Conservation (phyloP, 1,140 invertebrate genomes). For the Brachionus sp. region DNA sequence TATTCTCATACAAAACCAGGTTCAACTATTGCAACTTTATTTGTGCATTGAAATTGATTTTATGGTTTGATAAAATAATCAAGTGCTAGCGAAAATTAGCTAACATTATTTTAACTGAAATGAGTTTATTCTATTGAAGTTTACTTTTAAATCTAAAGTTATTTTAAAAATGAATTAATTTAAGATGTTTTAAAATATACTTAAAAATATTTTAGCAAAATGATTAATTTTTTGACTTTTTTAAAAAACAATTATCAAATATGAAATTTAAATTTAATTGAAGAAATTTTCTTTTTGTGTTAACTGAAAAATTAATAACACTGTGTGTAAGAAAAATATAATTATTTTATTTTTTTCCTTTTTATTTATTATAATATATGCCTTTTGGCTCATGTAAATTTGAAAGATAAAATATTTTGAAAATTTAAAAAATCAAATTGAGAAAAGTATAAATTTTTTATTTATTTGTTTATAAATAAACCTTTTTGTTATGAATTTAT, state of each 20-base stretch:
- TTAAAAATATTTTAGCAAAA: slow-evolving; percentile 3
- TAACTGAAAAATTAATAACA: background rate
- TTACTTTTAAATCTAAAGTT: background rate
- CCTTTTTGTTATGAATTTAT: background rate
- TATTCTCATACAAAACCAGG: background rate
- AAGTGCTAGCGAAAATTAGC: background rate
- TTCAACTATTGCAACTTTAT: background rate
- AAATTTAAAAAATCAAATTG: background rate
- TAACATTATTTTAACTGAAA: background rate
- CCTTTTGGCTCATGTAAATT: background rate
- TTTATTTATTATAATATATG: background rate
- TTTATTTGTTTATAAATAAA: background rate
- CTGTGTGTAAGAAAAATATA: background rate
- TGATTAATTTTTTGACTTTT: background rate
- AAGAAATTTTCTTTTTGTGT: background rate
- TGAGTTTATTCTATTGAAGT: background rate
- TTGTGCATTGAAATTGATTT: background rate
- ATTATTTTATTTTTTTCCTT: background rate
- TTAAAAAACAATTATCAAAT: background rate
- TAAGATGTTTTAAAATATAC: background rate
- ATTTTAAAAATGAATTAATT: background rate
- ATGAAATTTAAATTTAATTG: background rate
- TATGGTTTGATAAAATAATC: background rate
- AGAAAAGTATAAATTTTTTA: background rate
- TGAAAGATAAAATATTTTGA: background rate